Percentiles rank a stretch among this genome's conserved stretches.
Evolutionary conservation across 2,797 vertebrate genomes (phyloP).

Genomic region (Megalops cyprinoides): DNA sequence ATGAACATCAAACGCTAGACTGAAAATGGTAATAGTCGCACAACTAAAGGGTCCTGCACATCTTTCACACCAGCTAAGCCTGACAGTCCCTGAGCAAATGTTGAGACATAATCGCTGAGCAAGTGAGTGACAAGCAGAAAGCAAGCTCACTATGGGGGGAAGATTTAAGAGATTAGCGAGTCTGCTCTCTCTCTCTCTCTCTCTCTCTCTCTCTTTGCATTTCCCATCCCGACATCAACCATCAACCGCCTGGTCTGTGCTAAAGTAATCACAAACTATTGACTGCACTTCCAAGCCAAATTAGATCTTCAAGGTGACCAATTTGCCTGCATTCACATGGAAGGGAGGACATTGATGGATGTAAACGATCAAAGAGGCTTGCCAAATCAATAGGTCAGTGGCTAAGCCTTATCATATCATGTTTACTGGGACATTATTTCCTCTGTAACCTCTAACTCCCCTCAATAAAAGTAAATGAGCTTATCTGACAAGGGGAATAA

Average conservation of each 20-base stretch:
- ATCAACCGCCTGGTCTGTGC: background rate
- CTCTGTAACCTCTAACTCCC: constrained; percentile 16
- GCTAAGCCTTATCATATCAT: constrained; percentile 18
- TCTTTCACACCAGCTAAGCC: background rate
- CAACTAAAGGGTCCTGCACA: no score
- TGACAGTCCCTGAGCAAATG: background rate
- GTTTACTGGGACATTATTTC: constrained; percentile 7
- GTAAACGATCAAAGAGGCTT: constrained; percentile 17
- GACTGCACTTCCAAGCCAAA: constrained; percentile 17
- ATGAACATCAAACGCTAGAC: no score
- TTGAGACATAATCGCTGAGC: background rate
- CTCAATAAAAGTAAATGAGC: background rate
- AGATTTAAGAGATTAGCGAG: constrained; percentile 7
- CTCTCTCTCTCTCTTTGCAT: background rate
- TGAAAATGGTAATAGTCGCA: no score
- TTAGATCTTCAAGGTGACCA: constrained; percentile 30
- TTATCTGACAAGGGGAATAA: background rate
- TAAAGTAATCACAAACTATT: constrained; percentile 23
- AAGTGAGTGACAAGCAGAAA: constrained; percentile 4
- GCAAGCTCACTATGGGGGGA: background rate
- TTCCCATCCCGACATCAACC: background rate
- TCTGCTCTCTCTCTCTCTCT: background rate
- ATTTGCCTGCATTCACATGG: background rate
- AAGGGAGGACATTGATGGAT: constrained; percentile 12
- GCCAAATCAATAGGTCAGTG: constrained; percentile 19